Evolutionary conservation across 1,140 invertebrate species (phyloP), one percentile per base, ranked within the genome.

Genomic region (Melipona quadrifasciata): DNA sequence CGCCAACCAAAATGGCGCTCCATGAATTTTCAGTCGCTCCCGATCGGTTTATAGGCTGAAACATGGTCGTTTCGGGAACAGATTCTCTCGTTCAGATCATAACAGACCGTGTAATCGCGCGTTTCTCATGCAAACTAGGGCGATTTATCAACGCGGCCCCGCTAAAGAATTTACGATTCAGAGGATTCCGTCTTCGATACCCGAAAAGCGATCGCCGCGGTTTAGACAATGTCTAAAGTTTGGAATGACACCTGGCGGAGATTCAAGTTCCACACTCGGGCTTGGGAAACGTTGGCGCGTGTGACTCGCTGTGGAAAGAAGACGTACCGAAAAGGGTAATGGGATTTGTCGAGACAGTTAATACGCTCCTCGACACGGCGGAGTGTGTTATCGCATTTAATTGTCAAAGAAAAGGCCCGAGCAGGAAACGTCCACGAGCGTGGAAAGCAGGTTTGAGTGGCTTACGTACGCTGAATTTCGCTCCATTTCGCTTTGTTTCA

Each of bases 301-400:
- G 65, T 55, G 14, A 11, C 21, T 2, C 5, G 24, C 8, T 5
- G 6, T 5, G 34, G 12, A 21, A 70, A 24, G 24, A 47, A 47
- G n/a, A 58, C 39, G 34, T 55, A 74, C 21, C 19, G 27, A 51
- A 31, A 74, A 74, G 47, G 34, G 6, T 75, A 75, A 76, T 76
- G 57, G 67, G 51, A 51, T 76, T 55, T 24, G 16, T 3, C 19
- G 34, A 58, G 39, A 31, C 19, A 64, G 68, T 47, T 77, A 34
- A 51, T 67, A 53, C 70, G 47, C 64, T 57, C 55, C 17, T 31
- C 67, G 39, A 55, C 51, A 27, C n/a, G 14, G 31, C 64, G 34
- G 24, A 51, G 17, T 53, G 53, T 67, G 53, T 77, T 82, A 77
- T 82, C 75, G 53, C 34, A 58, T 82, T 82, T 68, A 82, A 82